Evolutionary conservation across 1,140 invertebrate genomes (phyloP).

Genomic region (Diachasma alloeum): DNA sequence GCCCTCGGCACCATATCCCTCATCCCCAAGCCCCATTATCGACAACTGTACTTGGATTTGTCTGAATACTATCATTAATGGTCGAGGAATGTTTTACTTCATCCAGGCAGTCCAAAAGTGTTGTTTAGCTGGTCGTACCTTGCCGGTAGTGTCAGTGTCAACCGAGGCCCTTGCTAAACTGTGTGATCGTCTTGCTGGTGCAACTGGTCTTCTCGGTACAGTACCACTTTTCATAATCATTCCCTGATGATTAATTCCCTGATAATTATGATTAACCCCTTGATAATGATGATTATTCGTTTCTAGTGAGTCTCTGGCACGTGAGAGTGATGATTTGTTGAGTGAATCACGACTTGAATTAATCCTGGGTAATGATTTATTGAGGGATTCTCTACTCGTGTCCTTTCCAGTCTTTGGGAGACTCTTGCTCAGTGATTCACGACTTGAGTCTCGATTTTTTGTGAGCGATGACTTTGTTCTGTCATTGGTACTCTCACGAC

Average conservation of each 20-base stretch:
- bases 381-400: slow-evolving; percentile 48
- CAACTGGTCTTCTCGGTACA: slow-evolving; percentile 52
- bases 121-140: slow-evolving; percentile 74
- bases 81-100: slow-evolving; percentile 56
- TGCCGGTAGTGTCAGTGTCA: slow-evolving; percentile 63
- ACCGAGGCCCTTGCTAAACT: slow-evolving; percentile 52
- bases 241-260: slow-evolving; percentile 7
- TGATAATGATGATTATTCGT: slow-evolving; percentile 33
- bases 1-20: not conserved
- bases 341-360: slow-evolving; percentile 55
- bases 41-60: not conserved
- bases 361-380: slow-evolving; percentile 55
- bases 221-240: slow-evolving; percentile 39
- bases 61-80: not conserved
- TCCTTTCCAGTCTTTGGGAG: slow-evolving; percentile 59
- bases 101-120: slow-evolving; percentile 74
- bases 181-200: slow-evolving; percentile 58
- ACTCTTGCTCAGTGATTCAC: slow-evolving; percentile 70
- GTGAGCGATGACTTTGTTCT: slow-evolving; percentile 26
- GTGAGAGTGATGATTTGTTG: slow-evolving; percentile 55
- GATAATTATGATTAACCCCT: slow-evolving; percentile 20
- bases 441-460: slow-evolving; percentile 53
- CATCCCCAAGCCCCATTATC: not conserved
- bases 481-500: slow-evolving; percentile 47
- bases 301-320: slow-evolving; percentile 54